A percentile compares a stretch with the other conserved stretches of the same genome.
Conservation (phyloP, 2,888 invertebrate species). For the Cerceris rybyensis region DNA sequence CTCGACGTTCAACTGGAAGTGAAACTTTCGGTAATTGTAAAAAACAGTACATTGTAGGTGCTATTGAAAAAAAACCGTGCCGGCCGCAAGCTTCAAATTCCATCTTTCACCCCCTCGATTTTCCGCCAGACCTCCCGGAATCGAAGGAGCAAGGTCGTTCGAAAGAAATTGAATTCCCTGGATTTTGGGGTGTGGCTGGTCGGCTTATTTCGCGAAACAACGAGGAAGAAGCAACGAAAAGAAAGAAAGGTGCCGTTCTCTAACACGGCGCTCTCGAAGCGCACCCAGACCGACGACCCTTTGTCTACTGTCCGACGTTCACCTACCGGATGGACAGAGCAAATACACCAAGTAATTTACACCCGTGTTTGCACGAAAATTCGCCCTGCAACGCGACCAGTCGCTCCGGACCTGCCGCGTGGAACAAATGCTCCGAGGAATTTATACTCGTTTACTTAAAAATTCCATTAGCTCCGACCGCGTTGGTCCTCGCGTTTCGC, state of each 20-base stretch:
- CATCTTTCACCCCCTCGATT: constrained; percentile 7
- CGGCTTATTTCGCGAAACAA: constrained; percentile 28
- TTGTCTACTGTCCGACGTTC: constrained; percentile 29
- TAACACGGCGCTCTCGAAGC: background rate
- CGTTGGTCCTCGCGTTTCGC: constrained; percentile 28
- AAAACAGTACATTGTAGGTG: too few relatives aligned
- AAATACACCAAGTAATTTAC: constrained; percentile 63
- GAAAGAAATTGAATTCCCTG: constrained; percentile 54
- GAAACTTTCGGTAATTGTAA: too few relatives aligned
- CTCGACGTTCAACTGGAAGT: background rate
- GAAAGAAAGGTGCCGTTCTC: too few relatives aligned
- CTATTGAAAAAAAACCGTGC: background rate
- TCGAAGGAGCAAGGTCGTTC: constrained; percentile 46
- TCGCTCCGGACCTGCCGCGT: constrained; percentile 27
- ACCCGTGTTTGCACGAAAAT: constrained; percentile 61
- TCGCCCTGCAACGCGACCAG: constrained; percentile 37
- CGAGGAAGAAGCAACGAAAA: constrained; percentile 1
- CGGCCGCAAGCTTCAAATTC: constrained; percentile 1
- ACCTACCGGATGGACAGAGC: constrained; percentile 45
- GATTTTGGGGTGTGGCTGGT: constrained; percentile 10
- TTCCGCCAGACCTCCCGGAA: constrained; percentile 7
- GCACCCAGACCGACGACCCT: background rate
- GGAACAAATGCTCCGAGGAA: constrained; percentile 55
- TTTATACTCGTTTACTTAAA: constrained; percentile 63
- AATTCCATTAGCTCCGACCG: constrained; percentile 61